Evolutionary conservation across 2,113 vertebrate species (phyloP).

Genomic region (Gnathonemus longibarbis): DNA sequence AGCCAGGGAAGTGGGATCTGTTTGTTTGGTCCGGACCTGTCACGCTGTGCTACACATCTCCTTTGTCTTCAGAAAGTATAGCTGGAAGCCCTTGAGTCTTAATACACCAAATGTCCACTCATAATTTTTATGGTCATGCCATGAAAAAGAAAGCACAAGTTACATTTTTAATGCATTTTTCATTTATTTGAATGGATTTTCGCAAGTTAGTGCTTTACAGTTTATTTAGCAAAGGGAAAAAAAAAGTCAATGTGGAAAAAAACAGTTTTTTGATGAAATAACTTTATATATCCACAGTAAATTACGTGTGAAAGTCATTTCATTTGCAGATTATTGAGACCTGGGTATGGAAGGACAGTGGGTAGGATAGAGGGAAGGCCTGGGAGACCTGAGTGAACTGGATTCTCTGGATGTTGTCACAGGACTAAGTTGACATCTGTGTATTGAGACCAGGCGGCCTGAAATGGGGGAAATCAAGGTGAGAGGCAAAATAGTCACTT

Average conservation of each 20-base stretch:
- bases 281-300: not conserved
- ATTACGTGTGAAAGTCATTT: not conserved
- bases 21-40: not conserved
- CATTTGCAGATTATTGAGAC: not conserved
- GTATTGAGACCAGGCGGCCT: not conserved
- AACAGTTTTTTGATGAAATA: not conserved
- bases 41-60: not conserved
- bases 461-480: not conserved
- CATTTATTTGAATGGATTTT: not conserved
- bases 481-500: not conserved
- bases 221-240: not conserved
- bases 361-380: not conserved
- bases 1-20: not conserved
- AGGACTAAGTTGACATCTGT: not conserved
- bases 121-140: not conserved
- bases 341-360: not conserved
- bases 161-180: not conserved
- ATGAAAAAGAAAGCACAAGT: not conserved
- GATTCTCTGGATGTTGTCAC: not conserved
- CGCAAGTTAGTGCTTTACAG: not conserved
- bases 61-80: not conserved
- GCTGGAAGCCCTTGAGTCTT: not conserved
- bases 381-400: not conserved
- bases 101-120: not conserved
- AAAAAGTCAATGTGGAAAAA: not conserved